Base-by-base conservation (phyloP, 2,888 invertebrate genomes). In the Drymonia ruficornis region DNA sequence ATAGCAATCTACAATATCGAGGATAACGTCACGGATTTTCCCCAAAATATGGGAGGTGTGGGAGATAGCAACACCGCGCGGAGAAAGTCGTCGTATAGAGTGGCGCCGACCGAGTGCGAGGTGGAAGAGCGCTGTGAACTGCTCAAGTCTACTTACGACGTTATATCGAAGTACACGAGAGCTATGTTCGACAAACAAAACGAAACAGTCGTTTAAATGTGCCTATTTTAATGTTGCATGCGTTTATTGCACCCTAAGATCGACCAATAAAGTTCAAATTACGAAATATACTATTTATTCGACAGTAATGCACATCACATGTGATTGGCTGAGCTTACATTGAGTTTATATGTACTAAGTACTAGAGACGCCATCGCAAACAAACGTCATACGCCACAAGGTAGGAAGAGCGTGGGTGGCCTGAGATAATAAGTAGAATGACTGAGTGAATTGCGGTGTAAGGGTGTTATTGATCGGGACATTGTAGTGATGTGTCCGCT, bases 101-200 rank as follows among this genome's bases (percentile, higher is more conserved):
- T 91, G 56, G 90, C 89, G 52, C 90, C 91, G 13, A 63, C 76
- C 3, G 89, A 88, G 16, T 80, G 79, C 55, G 88, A 91, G 49
- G 82, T 87, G 40, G 91, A 87, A 56, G 89, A 88, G 50, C 76
- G 89, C 11, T 92, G 91, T 70, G 91, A 92, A 56, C 76, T 92
- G 29, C 85, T 92, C 31, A 91, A 90, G 69, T 85, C 87, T 28
- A 92, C 91, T 47, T 91, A 91, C 70, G 92, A 91, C 16, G 91
- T 81, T 18, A 91, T 92, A 55, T 78, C 89, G 53, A 91, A 90
- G 71, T 91, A 91, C 64, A 91, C 91, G 47, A 78, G 91, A 62
- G 90, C 91, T 28, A 89, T 92, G 87, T 92, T 92, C 75, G 91
- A 91, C 46, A 89, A 85, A 63, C 84, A 83, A 67, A 85, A 83